phyloP scores from a whole-genome alignment of 2,113 vertebrate species.

The Sporophila hypoxantha region DNA sequence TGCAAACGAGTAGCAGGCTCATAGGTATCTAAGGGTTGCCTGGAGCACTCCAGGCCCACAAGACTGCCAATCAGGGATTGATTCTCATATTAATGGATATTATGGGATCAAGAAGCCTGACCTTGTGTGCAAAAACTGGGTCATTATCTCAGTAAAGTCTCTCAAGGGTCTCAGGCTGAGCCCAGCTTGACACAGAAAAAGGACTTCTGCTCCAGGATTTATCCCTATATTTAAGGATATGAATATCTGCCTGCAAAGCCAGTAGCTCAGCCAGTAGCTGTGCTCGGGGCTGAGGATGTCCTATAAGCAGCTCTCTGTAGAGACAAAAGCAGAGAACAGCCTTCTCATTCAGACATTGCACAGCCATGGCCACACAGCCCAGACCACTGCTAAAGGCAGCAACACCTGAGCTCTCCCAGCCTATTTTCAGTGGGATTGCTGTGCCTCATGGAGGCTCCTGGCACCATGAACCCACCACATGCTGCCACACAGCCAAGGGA shows the following conservation, averaged over 20 bases:
- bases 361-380: neutral
- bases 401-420: neutral
- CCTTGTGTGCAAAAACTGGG: neutral
- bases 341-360: neutral
- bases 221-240: neutral
- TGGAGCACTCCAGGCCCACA: neutral
- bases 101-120: neutral
- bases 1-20: neutral
- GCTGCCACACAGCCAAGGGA: neutral
- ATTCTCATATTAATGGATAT: neutral
- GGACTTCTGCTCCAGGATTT: neutral
- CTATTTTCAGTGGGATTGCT: neutral
- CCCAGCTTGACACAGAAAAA: neutral
- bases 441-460: neutral
- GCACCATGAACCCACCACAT: neutral
- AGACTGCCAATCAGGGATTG: neutral
- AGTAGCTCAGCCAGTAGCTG: neutral
- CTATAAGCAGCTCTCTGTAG: neutral
- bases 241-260: neutral
- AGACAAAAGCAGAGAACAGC: neutral
- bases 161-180: neutral
- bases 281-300: neutral
- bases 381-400: neutral
- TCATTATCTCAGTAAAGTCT: neutral
- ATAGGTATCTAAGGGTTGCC: neutral